Evolutionary conservation across 2,888 invertebrate genomes (phyloP), one percentile per base, ranked within the genome.

Genomic region (Timema cristinae): DNA sequence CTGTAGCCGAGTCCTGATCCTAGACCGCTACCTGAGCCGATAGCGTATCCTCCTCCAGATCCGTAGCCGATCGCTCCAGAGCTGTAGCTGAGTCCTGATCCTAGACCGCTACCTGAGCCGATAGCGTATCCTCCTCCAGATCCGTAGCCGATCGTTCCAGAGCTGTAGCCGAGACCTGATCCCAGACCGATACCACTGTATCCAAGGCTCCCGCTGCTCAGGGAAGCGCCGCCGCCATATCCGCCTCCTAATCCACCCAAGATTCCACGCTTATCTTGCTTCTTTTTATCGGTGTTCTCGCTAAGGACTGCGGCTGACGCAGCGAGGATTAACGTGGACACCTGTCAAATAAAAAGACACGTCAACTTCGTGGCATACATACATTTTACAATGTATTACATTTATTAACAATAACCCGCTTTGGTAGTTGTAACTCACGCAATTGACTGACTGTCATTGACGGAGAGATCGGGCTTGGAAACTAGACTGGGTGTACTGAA

Each of bases 291-390:
- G 15, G 63, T 63, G 47, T 32, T 48, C 48, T 63, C 63, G 48
- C 63, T 32, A 47, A 32, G 63, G 63, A 63, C 63, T 63, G 63
- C 63, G 63, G 48, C 63, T 63, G 48, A 32, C 47, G 63, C 63
- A 63, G 63, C 63, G 47, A 63, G 63, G 47, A 63, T 11, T 6
- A 63, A 63, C 10, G 63, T 9, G 9, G 63, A 63, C 11, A 63
- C 47, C 63, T 63, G 63, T 0, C 32, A 63, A 47, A 59, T 4
- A 32, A 32, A 32, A 32, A 32, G 32, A 32, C 32, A 32, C 4
- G 32, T 32, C 32, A 32, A 32, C 32, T 32, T 32, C 32, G 32
- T 32, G 1, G 32, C 32, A 32, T 32, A 32, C 32, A 32, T 32
- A 32, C 32, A 32, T 32, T 32, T 32, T 32, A 32, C 32, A 32